Base-by-base conservation (phyloP, 2,113 vertebrate genomes). In the Oplegnathus fasciatus region DNA sequence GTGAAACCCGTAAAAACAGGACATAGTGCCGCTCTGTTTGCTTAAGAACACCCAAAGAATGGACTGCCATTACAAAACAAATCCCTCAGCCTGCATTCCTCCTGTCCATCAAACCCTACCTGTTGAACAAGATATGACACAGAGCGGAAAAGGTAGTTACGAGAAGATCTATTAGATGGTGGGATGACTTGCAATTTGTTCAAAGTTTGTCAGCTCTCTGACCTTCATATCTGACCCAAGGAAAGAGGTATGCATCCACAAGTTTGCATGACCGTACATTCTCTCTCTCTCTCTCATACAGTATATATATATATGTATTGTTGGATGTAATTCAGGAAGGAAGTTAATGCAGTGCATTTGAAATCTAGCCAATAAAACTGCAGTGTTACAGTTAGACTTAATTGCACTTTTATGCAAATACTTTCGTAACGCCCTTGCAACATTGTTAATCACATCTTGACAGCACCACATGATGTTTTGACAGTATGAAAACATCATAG, bases 1-100 rank as follows among this genome's bases (percentile, higher is more conserved):
- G 91, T 91, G 83, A 89, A 90, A 93, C 86, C 90, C 50, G 86
- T 92, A 84, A 95, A 95, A 95, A 95, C 94, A 95, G 94, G 93
- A 94, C 92, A 85, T 78, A 83, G 93, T 71, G 24, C 80, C 58
- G 14, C 88, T 66, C 64, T 94, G 92, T 95, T 95, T 94, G 92
- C 84, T 92, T 76, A 92, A 93, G 87, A 86, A 90, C 84, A 94
- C 91, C 88, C 62, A 87, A 86, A 92, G 93, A 93, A 93, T 82
- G 79, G 77, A 65, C 77, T 68, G 86, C 83, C 84, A 90, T 89
- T 83, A 88, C 83, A 88, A 93, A 92, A 93, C 89, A 93, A 92
- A 90, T 87, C 92, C 70, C 76, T 88, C 86, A 32, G 48, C 85
- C 85, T 55, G 82, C 93, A 94, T 94, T 94, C 92, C 90, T 91